Base-by-base conservation (phyloP, 1,140 invertebrate species). In the Drosophila orena region DNA sequence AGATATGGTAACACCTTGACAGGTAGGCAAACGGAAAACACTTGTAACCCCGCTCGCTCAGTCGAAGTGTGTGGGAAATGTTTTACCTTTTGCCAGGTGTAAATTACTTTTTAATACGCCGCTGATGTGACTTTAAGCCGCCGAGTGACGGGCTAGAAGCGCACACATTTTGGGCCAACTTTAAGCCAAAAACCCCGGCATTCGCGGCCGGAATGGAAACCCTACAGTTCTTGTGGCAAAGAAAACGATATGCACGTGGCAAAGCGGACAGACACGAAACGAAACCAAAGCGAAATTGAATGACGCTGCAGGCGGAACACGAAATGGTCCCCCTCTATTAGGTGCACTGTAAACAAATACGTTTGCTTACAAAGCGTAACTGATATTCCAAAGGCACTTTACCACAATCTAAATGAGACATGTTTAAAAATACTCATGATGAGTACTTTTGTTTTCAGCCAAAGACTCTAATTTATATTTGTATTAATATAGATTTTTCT, bases 41-140 rank as follows among this genome's bases (percentile, higher is more conserved):
- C 40, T 49, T 47, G 65, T 61, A 58, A 76, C 30, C 42, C 57
- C 49, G 4, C 10, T 22, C n/a, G n/a, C 11, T 53, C 52, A 14
- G 35, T 37, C 15, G 47, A 43, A 49, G 61, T 76, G 79, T 79
- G 49, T 88, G 81, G 68, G 83, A 79, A 88, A 77, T 76, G 57
- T 61, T 69, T 68, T 49, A 43, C 58, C 49, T 59, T 59, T 47
- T 47, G 64, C 79, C 83, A 88, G 83, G 79, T 88, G 84, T 83
- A 88, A 88, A 88, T 88, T 76, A 89, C 79, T 89, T 89, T 89
- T 88, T 79, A 88, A 88, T 89, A 79, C 66, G 70, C 37, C 56
- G 62, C 64, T 83, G 79, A 83, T 70, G 59, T 57, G 79, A 61
- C 79, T 66, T 73, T 75, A 57, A 74, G 49, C 74, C 65, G 10